A percentile compares a stretch with the other conserved stretches of the same genome.
Conservation (phyloP, 2,113 vertebrate species). For the Apaloderma vittatum region DNA sequence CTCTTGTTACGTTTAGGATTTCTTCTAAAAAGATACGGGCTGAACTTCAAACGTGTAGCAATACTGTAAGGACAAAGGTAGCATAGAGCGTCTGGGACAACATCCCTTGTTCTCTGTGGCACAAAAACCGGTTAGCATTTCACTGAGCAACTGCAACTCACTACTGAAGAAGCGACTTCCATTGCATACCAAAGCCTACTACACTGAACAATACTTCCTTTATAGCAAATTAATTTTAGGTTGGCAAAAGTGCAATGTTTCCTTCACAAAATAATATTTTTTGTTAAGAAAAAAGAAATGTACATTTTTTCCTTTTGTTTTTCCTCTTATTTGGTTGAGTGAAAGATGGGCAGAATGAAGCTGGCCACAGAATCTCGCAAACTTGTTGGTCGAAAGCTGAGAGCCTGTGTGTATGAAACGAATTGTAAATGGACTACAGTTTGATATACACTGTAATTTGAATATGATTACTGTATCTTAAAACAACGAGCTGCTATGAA, state of each 20-base stretch:
- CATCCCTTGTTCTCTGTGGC: constrained; percentile 80
- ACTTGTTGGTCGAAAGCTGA: constrained; percentile 82
- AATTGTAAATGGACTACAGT: constrained; percentile 81
- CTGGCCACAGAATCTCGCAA: constrained; percentile 76
- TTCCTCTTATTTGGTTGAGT: constrained; percentile 73
- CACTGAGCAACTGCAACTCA: constrained; percentile 80
- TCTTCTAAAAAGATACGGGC: constrained; percentile 82
- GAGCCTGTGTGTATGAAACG: constrained; percentile 82
- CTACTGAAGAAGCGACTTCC: constrained; percentile 86
- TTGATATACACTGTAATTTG: constrained; percentile 82
- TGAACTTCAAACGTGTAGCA: constrained; percentile 86
- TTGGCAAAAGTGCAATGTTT: constrained; percentile 95
- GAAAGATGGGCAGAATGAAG: constrained; percentile 86
- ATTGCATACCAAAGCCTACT: constrained; percentile 90
- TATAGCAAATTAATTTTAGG: constrained; percentile 81
- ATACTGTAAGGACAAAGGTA: constrained; percentile 80
- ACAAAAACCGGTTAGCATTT: constrained; percentile 77
- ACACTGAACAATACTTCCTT: constrained; percentile 80
- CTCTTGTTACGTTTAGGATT: constrained; percentile 84
- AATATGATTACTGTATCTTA: constrained; percentile 82
- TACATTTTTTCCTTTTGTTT: constrained; percentile 70
- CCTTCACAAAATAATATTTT: constrained; percentile 82
- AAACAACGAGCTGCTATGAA: constrained; percentile 82
- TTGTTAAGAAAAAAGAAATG: constrained; percentile 65
- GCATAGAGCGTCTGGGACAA: constrained; percentile 64